phyloP scores from a whole-genome alignment of 2,113 vertebrate species.

The Scomber scombrus region DNA sequence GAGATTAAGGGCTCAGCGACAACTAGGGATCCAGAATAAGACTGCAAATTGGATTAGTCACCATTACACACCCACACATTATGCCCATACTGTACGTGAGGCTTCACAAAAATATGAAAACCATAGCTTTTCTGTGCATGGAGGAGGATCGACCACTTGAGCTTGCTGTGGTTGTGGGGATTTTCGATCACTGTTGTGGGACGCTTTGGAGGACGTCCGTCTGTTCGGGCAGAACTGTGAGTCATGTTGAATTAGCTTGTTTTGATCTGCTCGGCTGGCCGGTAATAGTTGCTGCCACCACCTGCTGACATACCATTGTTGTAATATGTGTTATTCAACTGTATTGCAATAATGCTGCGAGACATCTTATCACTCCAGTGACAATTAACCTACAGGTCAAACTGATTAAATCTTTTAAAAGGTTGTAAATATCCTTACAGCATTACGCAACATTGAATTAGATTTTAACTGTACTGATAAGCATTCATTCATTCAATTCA shows the following conservation, averaged over 20 bases:
- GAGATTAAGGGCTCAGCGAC: constrained; percentile 80
- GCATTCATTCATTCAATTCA: not conserved
- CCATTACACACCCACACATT: constrained; percentile 79
- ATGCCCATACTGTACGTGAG: constrained; percentile 40
- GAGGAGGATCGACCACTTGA: constrained; percentile 52
- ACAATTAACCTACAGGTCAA: not conserved
- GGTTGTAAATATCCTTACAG: not conserved
- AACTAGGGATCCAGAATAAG: constrained; percentile 78
- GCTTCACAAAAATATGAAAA: constrained; percentile 51
- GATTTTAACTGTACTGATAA: not conserved
- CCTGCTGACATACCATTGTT: constrained; percentile 15
- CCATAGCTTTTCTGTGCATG: constrained; percentile 51
- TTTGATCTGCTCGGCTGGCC: constrained; percentile 40
- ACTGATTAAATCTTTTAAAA: not conserved
- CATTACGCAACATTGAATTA: not conserved
- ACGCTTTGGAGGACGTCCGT: constrained; percentile 38
- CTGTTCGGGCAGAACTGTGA: constrained; percentile 48
- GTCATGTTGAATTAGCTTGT: constrained; percentile 54
- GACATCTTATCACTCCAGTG: not conserved
- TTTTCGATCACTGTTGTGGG: constrained; percentile 54
- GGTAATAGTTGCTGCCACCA: constrained; percentile 12
- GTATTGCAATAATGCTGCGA: not conserved
- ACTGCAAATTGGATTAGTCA: constrained; percentile 86
- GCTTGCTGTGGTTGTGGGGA: constrained; percentile 42
- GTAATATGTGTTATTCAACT: not conserved